Evolutionary conservation across 2,797 vertebrate genomes (phyloP).

Genomic region (Oryzias dopingdopingensis): DNA sequence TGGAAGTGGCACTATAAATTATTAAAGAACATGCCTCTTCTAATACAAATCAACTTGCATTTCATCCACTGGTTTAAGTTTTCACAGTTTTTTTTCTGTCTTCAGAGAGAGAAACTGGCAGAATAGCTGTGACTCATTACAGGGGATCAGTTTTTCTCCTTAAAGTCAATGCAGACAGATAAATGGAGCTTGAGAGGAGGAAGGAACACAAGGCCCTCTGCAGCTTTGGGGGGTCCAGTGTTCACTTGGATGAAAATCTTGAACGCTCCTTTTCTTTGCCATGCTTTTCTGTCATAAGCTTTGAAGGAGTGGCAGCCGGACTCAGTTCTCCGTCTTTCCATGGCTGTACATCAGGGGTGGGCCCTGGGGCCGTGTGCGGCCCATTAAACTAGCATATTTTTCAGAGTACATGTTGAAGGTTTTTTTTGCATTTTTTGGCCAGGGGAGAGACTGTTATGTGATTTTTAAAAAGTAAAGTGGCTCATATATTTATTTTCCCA

Average conservation of each 20-base stretch:
- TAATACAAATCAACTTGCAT: conserved; percentile 52
- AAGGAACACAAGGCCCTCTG: conserved; percentile 3
- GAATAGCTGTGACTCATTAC: conserved; percentile 4
- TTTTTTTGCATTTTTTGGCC: too few relatives aligned
- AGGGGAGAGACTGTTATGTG: too few relatives aligned
- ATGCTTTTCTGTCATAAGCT: conserved; percentile 23
- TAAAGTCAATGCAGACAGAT: conserved; percentile 7
- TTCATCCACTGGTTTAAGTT: conserved; percentile 45
- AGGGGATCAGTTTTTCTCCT: conserved; percentile 2
- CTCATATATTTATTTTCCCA: too few relatives aligned
- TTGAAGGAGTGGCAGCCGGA: conserved; percentile 22
- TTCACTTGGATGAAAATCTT: conserved; percentile 17
- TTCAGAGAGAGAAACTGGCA: conserved; percentile 13
- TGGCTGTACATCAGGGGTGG: conserved; percentile 40
- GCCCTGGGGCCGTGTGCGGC: too few relatives aligned
- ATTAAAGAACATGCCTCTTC: conserved; percentile 69
- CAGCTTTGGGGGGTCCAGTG: conserved; percentile 30
- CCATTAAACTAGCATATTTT: too few relatives aligned
- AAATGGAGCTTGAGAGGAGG: conserved; percentile 14
- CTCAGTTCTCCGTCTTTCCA: conserved; percentile 39
- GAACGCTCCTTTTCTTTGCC: conserved; percentile 20
- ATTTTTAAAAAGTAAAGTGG: too few relatives aligned
- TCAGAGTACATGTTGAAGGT: too few relatives aligned
- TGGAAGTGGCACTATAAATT: conserved; percentile 76
- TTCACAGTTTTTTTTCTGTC: neutral